Evolutionary conservation across 2,888 invertebrate genomes (phyloP).

Genomic region (Hoplodrina ambigua): DNA sequence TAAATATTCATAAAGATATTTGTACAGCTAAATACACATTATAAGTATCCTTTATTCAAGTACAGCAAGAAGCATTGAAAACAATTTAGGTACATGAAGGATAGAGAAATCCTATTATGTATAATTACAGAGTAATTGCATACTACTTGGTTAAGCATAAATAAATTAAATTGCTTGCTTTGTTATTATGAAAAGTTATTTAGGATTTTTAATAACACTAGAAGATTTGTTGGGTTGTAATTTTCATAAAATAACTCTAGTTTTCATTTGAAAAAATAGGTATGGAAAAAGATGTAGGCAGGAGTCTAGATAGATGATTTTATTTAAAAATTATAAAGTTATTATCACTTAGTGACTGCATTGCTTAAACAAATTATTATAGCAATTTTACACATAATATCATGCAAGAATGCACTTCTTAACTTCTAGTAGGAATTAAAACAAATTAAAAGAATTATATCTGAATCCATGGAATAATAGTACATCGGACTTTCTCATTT

Average conservation of each 20-base stretch:
- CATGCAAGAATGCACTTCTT: neutral
- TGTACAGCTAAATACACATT: conserved; percentile 19
- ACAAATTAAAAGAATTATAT: neutral
- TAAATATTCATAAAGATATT: conserved; percentile 13
- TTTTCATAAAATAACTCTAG: too few relatives aligned
- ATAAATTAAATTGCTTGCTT: neutral
- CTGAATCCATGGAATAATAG: neutral
- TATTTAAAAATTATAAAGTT: neutral
- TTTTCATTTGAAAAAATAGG: neutral
- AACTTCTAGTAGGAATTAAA: neutral
- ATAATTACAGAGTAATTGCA: conserved; percentile 7
- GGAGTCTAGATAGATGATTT: neutral
- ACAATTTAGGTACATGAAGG: conserved; percentile 33
- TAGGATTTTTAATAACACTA: neutral
- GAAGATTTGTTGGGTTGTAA: neutral
- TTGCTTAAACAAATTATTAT: conserved; percentile 5
- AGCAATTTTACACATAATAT: neutral
- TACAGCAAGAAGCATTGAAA: conserved; percentile 5
- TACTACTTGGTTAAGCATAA: conserved; percentile 4
- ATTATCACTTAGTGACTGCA: neutral
- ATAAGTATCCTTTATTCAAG: neutral
- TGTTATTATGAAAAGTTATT: neutral
- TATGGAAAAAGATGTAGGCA: neutral
- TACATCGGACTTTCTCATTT: conserved; percentile 24
- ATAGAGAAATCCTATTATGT: conserved; percentile 45